These are phyloP conservation scores for Pimpla rufipes DNA, from an alignment of 2,888 invertebrate species.

Conservation along the genomic window DNA sequence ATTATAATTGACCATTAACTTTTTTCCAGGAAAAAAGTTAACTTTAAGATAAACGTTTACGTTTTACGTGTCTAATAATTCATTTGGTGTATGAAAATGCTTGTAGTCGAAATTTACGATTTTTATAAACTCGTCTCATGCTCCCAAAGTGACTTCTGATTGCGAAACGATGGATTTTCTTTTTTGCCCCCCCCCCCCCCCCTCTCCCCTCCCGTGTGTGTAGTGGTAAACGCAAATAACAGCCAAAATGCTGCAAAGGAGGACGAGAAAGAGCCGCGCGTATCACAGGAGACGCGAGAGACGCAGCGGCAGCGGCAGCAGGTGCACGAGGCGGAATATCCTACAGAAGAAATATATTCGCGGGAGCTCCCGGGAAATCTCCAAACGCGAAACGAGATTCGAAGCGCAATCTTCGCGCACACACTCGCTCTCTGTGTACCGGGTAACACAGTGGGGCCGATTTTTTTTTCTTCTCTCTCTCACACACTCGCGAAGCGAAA, in stretches of 20 bases:
- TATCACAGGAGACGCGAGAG: conserved; percentile 8
- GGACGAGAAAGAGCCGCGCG: neutral
- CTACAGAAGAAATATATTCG: conserved; percentile 18
- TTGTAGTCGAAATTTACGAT: neutral
- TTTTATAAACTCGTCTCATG: neutral
- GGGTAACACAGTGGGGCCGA: neutral
- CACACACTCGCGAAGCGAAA: neutral
- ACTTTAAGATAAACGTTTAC: neutral
- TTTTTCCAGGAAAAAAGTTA: too few species aligned
- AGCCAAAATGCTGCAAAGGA: conserved; percentile 1
- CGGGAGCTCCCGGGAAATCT: conserved; percentile 59
- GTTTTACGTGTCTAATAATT: neutral
- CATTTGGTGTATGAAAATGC: neutral
- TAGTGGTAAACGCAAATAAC: neutral
- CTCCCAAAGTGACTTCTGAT: conserved; percentile 1
- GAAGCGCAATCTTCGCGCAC: conserved; percentile 40
- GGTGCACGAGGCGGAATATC: conserved; percentile 43
- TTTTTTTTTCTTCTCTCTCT: conserved; percentile 11
- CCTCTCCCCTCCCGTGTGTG: too few species aligned
- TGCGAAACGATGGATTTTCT: conserved; percentile 14
- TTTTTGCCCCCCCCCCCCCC: too few species aligned
- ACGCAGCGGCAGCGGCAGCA: conserved; percentile 18
- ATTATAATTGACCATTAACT: too few species aligned
- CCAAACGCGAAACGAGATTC: conserved; percentile 53
- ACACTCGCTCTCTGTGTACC: conserved; percentile 12